phyloP scores from a whole-genome alignment of 1,140 invertebrate species.

The Magallana gigas region DNA sequence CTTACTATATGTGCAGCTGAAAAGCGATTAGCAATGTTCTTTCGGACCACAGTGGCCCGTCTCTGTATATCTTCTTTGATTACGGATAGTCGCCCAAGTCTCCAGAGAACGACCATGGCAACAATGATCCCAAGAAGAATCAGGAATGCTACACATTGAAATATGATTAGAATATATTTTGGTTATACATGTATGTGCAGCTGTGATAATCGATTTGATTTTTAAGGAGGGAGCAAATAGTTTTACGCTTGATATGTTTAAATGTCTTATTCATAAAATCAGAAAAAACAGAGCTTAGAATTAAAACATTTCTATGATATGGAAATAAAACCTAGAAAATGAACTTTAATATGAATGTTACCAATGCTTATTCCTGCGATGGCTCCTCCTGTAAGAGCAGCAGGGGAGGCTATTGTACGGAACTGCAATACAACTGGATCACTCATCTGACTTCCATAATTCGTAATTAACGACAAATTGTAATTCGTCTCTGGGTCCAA shows the following conservation, averaged over 20 bases:
- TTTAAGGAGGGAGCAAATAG: too few species aligned
- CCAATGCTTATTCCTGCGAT: conserved; percentile 38
- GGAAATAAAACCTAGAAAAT: too few species aligned
- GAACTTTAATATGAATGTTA: not conserved
- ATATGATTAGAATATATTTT: too few species aligned
- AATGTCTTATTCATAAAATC: too few species aligned
- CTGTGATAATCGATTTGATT: too few species aligned
- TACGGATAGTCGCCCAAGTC: conserved; percentile 23
- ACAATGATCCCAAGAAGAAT: conserved; percentile 41
- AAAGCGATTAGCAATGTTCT: not conserved
- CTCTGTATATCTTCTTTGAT: conserved; percentile 29
- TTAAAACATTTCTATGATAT: too few species aligned
- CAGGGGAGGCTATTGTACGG: conserved; percentile 13
- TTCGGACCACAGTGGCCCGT: conserved; percentile 11
- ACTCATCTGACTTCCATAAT: conserved; percentile 37
- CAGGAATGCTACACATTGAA: conserved; percentile 12
- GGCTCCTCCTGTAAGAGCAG: conserved; percentile 9
- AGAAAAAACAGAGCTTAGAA: too few species aligned
- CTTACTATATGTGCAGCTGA: not conserved
- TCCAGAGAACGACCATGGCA: conserved; percentile 36
- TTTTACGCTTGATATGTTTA: too few species aligned
- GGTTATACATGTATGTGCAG: too few species aligned
- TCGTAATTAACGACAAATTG: conserved; percentile 41
- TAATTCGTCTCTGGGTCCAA: conserved; percentile 49
- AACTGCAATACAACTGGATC: conserved; percentile 48